Evolutionary conservation across 2,113 vertebrate genomes (phyloP).

Genomic region (Myotis davidii): DNA sequence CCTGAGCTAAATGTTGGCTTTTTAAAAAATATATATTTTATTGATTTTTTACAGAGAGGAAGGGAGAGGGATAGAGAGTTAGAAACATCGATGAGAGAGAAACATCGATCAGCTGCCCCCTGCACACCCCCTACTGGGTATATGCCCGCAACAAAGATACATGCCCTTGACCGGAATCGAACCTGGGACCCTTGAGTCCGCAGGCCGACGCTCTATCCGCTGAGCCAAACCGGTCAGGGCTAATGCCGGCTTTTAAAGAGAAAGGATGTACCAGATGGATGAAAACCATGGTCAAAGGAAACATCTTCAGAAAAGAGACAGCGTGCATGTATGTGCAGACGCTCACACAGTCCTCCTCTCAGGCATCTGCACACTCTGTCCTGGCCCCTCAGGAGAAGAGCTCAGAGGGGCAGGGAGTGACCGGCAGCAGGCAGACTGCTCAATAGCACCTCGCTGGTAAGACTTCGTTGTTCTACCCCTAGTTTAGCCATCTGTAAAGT

Average conservation of each 20-base stretch:
- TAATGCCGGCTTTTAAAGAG: neutral
- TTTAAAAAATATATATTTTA: neutral
- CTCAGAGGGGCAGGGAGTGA: neutral
- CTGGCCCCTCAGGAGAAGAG: neutral
- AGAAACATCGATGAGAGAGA: too few species aligned
- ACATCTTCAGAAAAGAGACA: neutral
- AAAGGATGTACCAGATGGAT: neutral
- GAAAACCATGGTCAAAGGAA: neutral
- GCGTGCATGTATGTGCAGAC: fast-evolving
- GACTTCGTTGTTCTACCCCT: neutral
- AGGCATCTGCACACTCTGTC: neutral
- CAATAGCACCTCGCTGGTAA: neutral
- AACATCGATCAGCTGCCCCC: too few species aligned
- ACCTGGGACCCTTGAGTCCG: too few species aligned
- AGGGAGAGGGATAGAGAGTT: too few species aligned
- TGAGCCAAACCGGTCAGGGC: too few species aligned
- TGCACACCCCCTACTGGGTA: too few species aligned
- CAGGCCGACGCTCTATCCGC: too few species aligned
- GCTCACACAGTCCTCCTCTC: neutral
- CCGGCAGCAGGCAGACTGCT: neutral
- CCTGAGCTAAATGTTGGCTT: neutral
- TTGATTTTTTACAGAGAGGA: too few species aligned
- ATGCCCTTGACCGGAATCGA: too few species aligned
- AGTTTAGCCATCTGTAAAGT: neutral
- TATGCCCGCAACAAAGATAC: too few species aligned